Percentiles rank a stretch among this genome's conserved stretches.
Conservation (phyloP, 2,888 invertebrate genomes). For the Eledona agricola region DNA sequence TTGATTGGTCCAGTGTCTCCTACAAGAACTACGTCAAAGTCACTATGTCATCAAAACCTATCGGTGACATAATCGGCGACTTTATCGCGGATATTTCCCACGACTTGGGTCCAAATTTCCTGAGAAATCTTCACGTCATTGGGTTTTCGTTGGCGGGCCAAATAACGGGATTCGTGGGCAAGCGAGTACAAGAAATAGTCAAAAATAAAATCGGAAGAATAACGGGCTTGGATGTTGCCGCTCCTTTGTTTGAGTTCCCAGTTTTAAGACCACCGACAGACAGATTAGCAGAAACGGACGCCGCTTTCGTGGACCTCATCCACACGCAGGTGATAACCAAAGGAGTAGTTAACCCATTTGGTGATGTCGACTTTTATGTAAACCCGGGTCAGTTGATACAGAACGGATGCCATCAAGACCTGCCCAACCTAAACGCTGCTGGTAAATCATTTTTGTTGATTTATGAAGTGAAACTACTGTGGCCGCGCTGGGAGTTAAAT, state of each 20-base stretch:
- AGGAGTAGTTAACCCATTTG: constrained; percentile 39
- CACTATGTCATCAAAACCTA: no score
- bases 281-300: constrained; percentile 40
- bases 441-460: constrained; percentile 33
- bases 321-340: constrained; percentile 45
- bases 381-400: constrained; percentile 43
- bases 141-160: constrained; percentile 47
- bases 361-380: constrained; percentile 41
- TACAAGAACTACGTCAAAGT: no score
- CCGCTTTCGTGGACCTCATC: constrained; percentile 43
- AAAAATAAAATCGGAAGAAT: constrained; percentile 42
- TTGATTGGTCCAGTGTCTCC: no score
- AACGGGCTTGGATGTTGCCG: constrained; percentile 46
- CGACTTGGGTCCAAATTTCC: no score
- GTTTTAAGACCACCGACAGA: constrained; percentile 30
- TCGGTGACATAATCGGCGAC: no score
- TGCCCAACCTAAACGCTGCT: constrained; percentile 37
- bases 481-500: no score
- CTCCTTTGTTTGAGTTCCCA: constrained; percentile 45
- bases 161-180: constrained; percentile 43
- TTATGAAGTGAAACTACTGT: background rate
- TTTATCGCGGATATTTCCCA: no score
- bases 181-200: constrained; percentile 33
- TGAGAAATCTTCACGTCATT: constrained; percentile 43
- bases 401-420: constrained; percentile 39